A percentile compares a stretch with the other conserved stretches of the same genome.
phyloP scores from a whole-genome alignment of 2,113 vertebrate genomes.

The Mastomys natalensis region DNA sequence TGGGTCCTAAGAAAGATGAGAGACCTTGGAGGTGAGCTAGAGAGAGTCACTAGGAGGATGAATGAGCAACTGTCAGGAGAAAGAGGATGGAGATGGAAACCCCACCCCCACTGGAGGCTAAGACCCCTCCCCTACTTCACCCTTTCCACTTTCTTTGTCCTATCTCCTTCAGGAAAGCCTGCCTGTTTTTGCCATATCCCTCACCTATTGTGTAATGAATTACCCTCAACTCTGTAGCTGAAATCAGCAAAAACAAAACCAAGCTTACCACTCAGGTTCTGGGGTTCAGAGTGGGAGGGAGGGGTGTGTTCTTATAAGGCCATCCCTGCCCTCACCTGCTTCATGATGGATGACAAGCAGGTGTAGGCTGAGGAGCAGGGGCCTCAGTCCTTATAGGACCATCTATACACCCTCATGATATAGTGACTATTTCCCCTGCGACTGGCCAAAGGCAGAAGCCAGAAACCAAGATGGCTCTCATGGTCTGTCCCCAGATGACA shows the following conservation, averaged over 20 bases:
- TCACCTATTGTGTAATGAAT: not conserved
- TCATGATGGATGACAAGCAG: no score
- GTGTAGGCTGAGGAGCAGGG: no score
- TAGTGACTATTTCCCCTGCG: not conserved
- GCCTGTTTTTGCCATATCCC: not conserved
- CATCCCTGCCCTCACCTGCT: not conserved
- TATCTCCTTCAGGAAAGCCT: not conserved
- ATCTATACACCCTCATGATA: no score
- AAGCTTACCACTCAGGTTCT: not conserved
- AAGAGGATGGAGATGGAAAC: not conserved
- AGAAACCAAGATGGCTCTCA: not conserved
- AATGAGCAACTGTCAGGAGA: not conserved
- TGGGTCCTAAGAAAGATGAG: not conserved
- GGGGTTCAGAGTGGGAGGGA: not conserved
- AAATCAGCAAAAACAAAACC: not conserved
- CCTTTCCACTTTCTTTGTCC: not conserved
- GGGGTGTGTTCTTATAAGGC: not conserved
- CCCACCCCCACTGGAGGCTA: fast-evolving
- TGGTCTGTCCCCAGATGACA: not conserved
- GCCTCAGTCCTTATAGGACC: not conserved
- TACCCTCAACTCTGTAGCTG: not conserved
- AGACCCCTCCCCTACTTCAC: not conserved
- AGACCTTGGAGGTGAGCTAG: not conserved
- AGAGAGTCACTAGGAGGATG: not conserved
- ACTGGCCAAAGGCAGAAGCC: not conserved